Evolutionary conservation across 2,888 invertebrate genomes (phyloP), one percentile per base, ranked within the genome.

Genomic region (Cephus sareptanus): DNA sequence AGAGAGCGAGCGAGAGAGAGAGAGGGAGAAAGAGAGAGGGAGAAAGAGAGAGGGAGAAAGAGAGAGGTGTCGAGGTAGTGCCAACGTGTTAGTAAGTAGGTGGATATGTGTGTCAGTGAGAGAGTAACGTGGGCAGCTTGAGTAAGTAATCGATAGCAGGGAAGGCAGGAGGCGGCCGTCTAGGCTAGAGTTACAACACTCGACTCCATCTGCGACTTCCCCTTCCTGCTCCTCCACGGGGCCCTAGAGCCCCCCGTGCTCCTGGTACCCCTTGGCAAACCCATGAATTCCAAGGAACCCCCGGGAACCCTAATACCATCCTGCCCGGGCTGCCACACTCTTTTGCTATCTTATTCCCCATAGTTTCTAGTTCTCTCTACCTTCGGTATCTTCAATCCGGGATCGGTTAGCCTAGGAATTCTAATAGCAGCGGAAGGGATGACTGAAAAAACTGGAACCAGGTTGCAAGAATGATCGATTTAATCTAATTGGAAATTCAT

Each of bases 91-190:
- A 23, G 56, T 9, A 56, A 56, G 1, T 23, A 23, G 56, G 23
- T 56, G 23, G 9, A 9, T 9, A 23, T 9, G 56, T 56, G 56
- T 56, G 56, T 23, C 56, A 56, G 56, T 56, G 71, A 34, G 71
- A 31, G 71, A 71, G 71, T 71, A 71, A 34, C 71, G 34, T 33
- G 83, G 83, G 84, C 85, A 85, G 84, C 82, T 83, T 81, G 81
- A 85, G 84, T 83, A 82, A 86, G 86, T 87, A 87, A 87, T 87
- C 87, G 86, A 87, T 87, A 88, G 84, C 76, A 79, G 81, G 79
- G 82, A n/a, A 40, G 79, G 81, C 80, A 81, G 82, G 80, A 79
- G 83, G 79, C 80, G 83, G 83, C 84, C 82, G 80, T 79, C 83
- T 82, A 83, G 83, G 82, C 82, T 83, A 84, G 81, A 84, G 83